Base-by-base conservation (phyloP, 1,140 invertebrate species). In the Ceratitis capitata region DNA sequence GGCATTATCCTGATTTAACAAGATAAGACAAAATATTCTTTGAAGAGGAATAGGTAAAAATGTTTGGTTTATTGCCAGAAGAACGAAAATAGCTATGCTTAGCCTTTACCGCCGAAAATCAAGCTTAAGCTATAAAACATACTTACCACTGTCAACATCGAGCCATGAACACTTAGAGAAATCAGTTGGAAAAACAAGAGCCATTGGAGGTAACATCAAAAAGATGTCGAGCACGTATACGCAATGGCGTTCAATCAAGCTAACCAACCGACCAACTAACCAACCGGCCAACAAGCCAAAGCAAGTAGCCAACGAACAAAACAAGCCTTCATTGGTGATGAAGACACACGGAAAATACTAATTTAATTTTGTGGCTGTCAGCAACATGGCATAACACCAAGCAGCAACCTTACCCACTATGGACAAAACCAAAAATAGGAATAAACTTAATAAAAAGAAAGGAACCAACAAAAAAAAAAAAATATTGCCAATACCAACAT, bases 311-410 rank as follows among this genome's bases (percentile, higher is more conserved):
- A n/a, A 56, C 19, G 4, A 56, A 23, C 51, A 23, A 23, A 56
- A 23, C 69, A 78, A 78, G 69, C 39, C 69, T 45, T 78, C 39
- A 42, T 45, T 78, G 69, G 42, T 45, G 69, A 47, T 45, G 69
- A 78, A 78, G 39, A 45, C 39, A 78, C n/a, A 39, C 35, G n/a
- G 69, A 42, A 78, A 78, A 78, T 45, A 23, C 69, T 39, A 78
- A 78, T 78, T 74, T 78, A 9, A 45, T 78, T 78, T 78, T 78
- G 69, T 87, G 87, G 86, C 86, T 84, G 87, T 87, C 87, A 86
- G 83, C 87, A 88, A 85, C 32, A 58, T 53, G 69, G 61, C 78
- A 87, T 82, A 85, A 61, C 82, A 85, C 47, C 74, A 85, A 32
- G 51, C 45, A 86, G 86, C 74, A 29, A 35, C 51, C 29, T 9